Evolutionary conservation across 2,888 invertebrate genomes (phyloP).

Genomic region (Magallana nippona): DNA sequence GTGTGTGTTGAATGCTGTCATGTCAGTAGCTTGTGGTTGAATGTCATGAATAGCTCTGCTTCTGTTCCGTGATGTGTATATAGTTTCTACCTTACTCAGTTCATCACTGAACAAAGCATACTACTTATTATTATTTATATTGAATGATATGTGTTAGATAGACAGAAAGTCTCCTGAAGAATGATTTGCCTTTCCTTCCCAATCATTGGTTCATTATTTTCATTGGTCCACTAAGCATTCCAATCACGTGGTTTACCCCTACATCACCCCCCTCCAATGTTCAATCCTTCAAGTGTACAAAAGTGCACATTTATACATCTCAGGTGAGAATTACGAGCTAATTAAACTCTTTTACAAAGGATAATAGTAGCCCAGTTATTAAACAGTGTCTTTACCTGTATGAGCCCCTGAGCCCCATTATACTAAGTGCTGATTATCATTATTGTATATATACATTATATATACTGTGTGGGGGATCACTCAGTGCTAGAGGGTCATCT

Average conservation of each 20-base stretch:
- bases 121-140: neutral
- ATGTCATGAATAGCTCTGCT: conserved; percentile 25
- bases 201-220: conserved; percentile 1
- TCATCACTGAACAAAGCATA: neutral
- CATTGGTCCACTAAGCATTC: neutral
- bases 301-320: too few species aligned
- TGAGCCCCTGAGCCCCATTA: too few species aligned
- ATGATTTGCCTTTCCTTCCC: neutral
- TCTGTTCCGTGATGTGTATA: conserved; percentile 11
- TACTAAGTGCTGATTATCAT: too few species aligned
- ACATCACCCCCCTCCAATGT: neutral
- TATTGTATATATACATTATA: too few species aligned
- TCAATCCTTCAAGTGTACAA: neutral
- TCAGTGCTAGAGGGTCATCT: too few species aligned
- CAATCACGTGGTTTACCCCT: neutral
- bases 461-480: too few species aligned
- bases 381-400: too few species aligned
- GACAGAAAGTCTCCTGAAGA: neutral
- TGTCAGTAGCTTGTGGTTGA: neutral
- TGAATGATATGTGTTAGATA: neutral
- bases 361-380: too few species aligned
- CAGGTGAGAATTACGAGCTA: too few species aligned
- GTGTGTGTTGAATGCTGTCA: neutral
- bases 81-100: neutral
- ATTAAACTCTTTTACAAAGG: too few species aligned